Base-by-base conservation (phyloP, 2,797 vertebrate species). In the Caiman crocodilus region DNA sequence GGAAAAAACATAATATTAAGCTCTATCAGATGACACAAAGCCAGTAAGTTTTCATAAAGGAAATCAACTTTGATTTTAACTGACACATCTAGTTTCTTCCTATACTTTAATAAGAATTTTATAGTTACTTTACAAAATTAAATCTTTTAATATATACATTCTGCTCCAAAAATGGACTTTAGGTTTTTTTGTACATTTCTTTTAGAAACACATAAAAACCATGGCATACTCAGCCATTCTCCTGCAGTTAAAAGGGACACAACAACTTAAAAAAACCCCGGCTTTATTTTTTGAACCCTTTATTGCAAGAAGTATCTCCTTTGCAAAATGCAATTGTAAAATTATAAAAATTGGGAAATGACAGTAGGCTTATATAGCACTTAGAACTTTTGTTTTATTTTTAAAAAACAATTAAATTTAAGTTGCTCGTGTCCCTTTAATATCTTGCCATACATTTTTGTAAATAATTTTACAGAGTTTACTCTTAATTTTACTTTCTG, bases 141-240 rank as follows among this genome's bases (percentile, higher is more conserved):
- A 84, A 74, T 78, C 85, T 30, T 69, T 91, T 79, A 76, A 60
- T 81, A 84, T 86, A 61, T 94, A 96, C 84, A 93, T 88, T 78
- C 91, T 77, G 57, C 67, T 92, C 81, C 89, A 89, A 77, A 95
- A 93, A 67, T 0, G 65, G 92, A 90, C 67, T 80, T 59, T 82
- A 83, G 79, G 81, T 87, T 83, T 60, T 85, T 83, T 60, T 89
- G 87, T 74, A 93, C 69, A 87, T 95, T 95, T 93, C 85, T 95
- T 80, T 89, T 87, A 93, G 86, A 95, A 95, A 94, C 83, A 92
- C 65, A 86, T 57, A 90, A 55, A 89, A 90, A 78, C n/a, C 63
- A 95, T 76, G 91, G 84, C 93, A 95, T 56, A 87, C 42, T 26
- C 65, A 93, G 83, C 63, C 82, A 82, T 81, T 78, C 42, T 81